Evolutionary conservation across 2,113 vertebrate genomes (phyloP).

Genomic region (Falcunculus frontatus): DNA sequence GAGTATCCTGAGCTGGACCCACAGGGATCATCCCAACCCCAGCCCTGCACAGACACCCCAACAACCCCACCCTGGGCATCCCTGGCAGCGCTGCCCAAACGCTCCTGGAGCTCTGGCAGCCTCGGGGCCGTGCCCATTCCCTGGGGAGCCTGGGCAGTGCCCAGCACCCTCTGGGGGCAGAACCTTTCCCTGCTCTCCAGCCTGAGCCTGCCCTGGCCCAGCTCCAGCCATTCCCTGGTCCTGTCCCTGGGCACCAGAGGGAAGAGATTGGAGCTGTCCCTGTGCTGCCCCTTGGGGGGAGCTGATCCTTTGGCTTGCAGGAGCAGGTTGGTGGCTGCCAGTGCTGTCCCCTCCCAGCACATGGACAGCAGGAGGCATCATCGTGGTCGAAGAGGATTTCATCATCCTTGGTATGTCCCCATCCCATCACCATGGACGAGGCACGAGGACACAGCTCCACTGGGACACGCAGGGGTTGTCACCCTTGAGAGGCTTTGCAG

Average conservation of each 20-base stretch:
- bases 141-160: background rate
- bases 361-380: background rate
- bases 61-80: background rate
- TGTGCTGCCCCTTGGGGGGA: background rate
- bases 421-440: fast-evolving
- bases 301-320: background rate
- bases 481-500: background rate
- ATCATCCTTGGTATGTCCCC: background rate
- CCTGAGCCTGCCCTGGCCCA: fast-evolving
- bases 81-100: fast-evolving
- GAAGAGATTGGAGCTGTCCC: background rate
- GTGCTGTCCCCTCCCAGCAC: background rate
- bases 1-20: background rate
- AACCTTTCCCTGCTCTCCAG: fast-evolving
- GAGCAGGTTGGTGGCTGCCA: background rate
- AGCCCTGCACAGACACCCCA: fast-evolving
- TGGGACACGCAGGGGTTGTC: background rate
- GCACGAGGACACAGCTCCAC: fast-evolving
- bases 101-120: background rate
- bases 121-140: background rate
- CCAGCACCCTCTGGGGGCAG: background rate
- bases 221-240: background rate
- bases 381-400: background rate
- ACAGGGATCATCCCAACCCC: background rate
- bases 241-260: background rate